Evolutionary conservation across 2,113 vertebrate genomes (phyloP).

Genomic region (Thinocorus orbignyianus): DNA sequence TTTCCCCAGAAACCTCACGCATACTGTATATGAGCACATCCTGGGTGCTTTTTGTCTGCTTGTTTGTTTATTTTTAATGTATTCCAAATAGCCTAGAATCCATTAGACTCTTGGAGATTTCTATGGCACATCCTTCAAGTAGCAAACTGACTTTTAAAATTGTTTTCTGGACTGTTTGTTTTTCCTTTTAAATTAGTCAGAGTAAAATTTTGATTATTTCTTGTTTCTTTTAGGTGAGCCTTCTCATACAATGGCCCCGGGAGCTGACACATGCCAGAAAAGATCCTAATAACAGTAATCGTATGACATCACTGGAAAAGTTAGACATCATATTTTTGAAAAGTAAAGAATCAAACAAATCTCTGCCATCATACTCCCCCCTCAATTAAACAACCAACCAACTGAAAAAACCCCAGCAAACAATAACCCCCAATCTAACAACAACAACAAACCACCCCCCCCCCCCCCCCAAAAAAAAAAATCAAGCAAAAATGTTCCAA

Average conservation of each 20-base stretch:
- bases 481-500: accelerated
- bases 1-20: neutral
- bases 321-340: neutral
- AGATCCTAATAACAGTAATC: neutral
- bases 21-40: accelerated
- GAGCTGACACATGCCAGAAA: accelerated
- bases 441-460: too few relatives aligned
- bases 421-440: too few relatives aligned
- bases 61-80: neutral
- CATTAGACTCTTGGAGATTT: neutral
- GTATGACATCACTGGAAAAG: neutral
- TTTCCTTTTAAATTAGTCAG: neutral
- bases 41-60: neutral
- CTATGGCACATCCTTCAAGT: neutral
- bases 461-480: too few relatives aligned
- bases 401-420: too few relatives aligned
- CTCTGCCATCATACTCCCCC: neutral
- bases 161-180: neutral
- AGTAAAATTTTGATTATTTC: neutral
- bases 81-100: neutral
- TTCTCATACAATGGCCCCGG: neutral
- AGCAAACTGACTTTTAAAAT: neutral
- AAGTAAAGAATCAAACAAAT: neutral
- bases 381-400: neutral
- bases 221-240: neutral